These are phyloP conservation scores for Enteromius mattozi DNA, from an alignment of 2,797 vertebrate genomes.

Conservation along the genomic window DNA sequence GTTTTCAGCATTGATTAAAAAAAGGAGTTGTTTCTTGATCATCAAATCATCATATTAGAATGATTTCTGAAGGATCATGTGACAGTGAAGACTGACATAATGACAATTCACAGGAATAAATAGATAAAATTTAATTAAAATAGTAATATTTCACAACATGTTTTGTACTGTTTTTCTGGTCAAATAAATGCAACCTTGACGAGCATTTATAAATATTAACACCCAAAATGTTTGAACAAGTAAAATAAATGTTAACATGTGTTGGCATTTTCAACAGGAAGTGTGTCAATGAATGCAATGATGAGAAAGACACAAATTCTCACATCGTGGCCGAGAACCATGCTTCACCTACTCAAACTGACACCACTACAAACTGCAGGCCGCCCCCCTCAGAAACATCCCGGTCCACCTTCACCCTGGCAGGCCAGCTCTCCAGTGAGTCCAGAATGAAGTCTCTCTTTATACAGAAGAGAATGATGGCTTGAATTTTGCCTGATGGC, in stretches of 20 bases:
- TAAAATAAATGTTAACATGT: background rate
- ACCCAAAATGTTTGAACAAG: background rate
- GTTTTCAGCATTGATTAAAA: background rate
- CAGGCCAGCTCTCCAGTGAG: constrained; percentile 85
- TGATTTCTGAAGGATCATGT: background rate
- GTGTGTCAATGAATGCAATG: constrained; percentile 78
- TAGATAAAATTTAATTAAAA: rapidly evolving
- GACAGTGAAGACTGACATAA: background rate
- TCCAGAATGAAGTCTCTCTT: background rate
- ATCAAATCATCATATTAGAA: background rate
- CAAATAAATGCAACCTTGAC: background rate
- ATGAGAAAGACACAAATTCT: constrained; percentile 80
- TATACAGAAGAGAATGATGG: background rate
- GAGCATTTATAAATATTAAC: background rate
- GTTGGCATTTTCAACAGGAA: background rate
- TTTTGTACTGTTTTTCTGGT: background rate
- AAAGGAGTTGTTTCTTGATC: background rate
- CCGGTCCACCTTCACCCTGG: constrained; percentile 83
- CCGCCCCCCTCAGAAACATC: constrained; percentile 80
- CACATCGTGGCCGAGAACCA: constrained; percentile 71
- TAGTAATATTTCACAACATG: background rate
- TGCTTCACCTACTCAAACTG: constrained; percentile 46
- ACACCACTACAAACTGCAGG: constrained; percentile 76
- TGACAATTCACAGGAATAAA: background rate
- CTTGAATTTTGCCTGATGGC: background rate